These are phyloP conservation scores for Wiebesia pumilae DNA, from an alignment of 1,140 invertebrate genomes.

Conservation along the genomic window DNA sequence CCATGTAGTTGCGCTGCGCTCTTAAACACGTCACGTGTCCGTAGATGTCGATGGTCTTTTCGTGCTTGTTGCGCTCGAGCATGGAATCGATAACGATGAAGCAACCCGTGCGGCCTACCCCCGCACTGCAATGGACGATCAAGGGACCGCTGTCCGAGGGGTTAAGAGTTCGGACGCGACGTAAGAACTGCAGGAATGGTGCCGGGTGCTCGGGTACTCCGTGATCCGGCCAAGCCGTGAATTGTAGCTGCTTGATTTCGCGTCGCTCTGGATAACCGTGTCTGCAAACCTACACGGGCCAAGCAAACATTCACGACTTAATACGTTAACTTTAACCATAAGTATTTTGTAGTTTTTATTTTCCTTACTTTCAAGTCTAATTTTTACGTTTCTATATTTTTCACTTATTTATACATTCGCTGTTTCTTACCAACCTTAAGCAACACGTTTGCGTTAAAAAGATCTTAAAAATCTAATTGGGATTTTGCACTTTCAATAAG, in stretches of 20 bases:
- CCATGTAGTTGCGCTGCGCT: conserved; percentile 98
- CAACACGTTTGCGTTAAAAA: too few species aligned
- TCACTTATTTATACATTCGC: too few species aligned
- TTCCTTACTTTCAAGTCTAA: too few species aligned
- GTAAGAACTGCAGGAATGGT: conserved; percentile 97
- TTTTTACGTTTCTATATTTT: too few species aligned
- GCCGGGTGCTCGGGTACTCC: conserved; percentile 99
- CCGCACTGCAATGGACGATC: conserved; percentile 97
- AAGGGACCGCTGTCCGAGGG: conserved; percentile 93
- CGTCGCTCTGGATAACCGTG: conserved; percentile 85
- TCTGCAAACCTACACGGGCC: conserved; percentile 75
- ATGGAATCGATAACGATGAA: conserved; percentile 99
- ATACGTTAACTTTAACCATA: too few species aligned
- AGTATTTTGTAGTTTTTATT: too few species aligned
- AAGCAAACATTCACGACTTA: neutral
- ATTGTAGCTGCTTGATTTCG: conserved; percentile 98
- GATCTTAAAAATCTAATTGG: too few species aligned
- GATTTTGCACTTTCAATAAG: too few species aligned
- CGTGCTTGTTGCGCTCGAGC: conserved; percentile 94
- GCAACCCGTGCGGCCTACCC: conserved; percentile 98
- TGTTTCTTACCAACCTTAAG: too few species aligned
- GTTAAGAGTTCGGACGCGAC: conserved; percentile 92
- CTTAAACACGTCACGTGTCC: conserved; percentile 98
- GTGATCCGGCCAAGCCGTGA: conserved; percentile 99
- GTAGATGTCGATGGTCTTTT: conserved; percentile 98